A percentile compares a stretch with the other conserved stretches of the same genome.
Evolutionary conservation across 2,888 invertebrate genomes (phyloP).

Genomic region (Ethmia dodecea): DNA sequence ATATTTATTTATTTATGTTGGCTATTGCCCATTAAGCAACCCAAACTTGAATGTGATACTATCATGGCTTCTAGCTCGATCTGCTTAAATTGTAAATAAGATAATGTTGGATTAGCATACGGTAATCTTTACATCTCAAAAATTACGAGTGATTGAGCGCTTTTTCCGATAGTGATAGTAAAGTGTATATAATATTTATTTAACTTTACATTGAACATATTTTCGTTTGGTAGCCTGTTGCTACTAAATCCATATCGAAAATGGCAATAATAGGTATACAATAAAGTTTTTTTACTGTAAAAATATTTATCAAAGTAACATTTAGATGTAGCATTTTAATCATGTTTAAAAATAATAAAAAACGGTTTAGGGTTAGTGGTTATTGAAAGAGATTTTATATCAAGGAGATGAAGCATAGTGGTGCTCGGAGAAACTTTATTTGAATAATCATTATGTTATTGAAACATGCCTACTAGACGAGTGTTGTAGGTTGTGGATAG

Average conservation of each 20-base stretch:
- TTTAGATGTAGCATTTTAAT: constrained; percentile 51
- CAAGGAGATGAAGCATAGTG: constrained; percentile 38
- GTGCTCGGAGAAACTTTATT: constrained; percentile 51
- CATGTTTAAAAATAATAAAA: constrained; percentile 40
- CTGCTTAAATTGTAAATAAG: constrained; percentile 68
- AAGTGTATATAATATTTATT: constrained; percentile 50
- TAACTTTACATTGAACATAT: constrained; percentile 44
- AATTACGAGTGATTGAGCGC: constrained; percentile 48
- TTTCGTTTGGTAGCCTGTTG: constrained; percentile 29
- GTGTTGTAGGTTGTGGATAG: constrained; percentile 7
- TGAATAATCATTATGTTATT: constrained; percentile 28
- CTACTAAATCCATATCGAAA: constrained; percentile 44
- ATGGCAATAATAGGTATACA: constrained; percentile 73
- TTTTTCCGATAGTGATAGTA: constrained; percentile 33
- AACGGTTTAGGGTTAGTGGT: constrained; percentile 56
- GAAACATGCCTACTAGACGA: constrained; percentile 1
- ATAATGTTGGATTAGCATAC: constrained; percentile 52
- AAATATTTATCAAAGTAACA: constrained; percentile 50
- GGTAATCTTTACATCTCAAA: constrained; percentile 49
- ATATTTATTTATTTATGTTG: constrained; percentile 50
- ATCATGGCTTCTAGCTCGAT: constrained; percentile 59
- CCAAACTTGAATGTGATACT: constrained; percentile 66
- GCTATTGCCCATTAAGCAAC: constrained; percentile 67
- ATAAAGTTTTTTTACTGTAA: constrained; percentile 60
- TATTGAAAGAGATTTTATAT: constrained; percentile 37